Percentiles rank a stretch among this genome's conserved stretches.
Evolutionary conservation across 1,140 invertebrate genomes (phyloP).

Genomic region (Drosophila simulans): DNA sequence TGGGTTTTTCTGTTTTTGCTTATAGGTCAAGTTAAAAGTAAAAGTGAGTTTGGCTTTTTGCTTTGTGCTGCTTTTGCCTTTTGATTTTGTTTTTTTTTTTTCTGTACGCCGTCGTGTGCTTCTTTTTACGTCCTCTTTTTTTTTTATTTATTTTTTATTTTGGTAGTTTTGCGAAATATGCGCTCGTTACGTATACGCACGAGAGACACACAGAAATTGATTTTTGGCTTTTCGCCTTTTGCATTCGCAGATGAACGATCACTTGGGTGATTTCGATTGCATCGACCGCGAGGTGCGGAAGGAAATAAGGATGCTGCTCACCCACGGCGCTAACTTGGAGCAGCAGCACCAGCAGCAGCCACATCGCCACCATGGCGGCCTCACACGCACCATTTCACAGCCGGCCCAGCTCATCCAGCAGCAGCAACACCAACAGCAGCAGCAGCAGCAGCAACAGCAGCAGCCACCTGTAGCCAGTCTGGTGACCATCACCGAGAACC

Average conservation of each 20-base stretch:
- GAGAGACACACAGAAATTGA: conserved; percentile 53
- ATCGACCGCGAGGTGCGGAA: conserved; percentile 55
- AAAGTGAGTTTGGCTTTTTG: conserved; percentile 57
- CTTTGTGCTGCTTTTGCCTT: conserved; percentile 31
- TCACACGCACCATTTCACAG: conserved; percentile 79
- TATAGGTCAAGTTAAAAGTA: conserved; percentile 83
- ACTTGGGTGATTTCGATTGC: conserved; percentile 43
- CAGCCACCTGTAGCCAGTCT: conserved; percentile 48
- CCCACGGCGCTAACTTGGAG: conserved; percentile 44
- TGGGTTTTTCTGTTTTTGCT: conserved; percentile 43
- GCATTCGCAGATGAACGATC: conserved; percentile 69
- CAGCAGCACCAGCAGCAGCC: conserved; percentile 44
- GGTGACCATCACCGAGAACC: conserved; percentile 85
- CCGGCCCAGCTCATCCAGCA: conserved; percentile 60
- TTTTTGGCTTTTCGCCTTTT: conserved; percentile 53
- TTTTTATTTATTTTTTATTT: conserved; percentile 25
- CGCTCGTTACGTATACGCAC: conserved; percentile 53
- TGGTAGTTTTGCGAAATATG: conserved; percentile 54
- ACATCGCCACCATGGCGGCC: conserved; percentile 64
- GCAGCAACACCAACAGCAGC: conserved; percentile 45
- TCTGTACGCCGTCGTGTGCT: not conserved
- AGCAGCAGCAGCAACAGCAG: conserved; percentile 53
- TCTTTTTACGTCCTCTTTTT: conserved; percentile 7
- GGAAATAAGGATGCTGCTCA: conserved; percentile 27
- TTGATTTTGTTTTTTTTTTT: conserved; percentile 25